These are phyloP conservation scores for Danionella cerebrum DNA, from an alignment of 2,113 vertebrate species.

Conservation along the genomic window DNA sequence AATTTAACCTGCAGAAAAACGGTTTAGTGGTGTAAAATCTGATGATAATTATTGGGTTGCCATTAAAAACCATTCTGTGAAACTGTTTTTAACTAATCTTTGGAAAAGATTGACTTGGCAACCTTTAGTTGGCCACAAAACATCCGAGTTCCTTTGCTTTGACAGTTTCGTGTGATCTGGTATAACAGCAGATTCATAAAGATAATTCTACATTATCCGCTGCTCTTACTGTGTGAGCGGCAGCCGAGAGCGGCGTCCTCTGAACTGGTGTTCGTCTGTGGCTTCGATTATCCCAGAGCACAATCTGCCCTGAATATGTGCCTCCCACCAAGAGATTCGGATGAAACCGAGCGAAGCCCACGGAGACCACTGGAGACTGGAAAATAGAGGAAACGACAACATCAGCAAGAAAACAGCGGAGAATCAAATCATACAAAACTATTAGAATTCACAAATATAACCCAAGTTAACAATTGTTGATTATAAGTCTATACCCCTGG, in stretches of 20 bases:
- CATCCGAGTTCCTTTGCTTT: too few species aligned
- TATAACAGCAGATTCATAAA: too few species aligned
- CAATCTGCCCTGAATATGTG: slow-evolving; percentile 94
- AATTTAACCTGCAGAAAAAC: not conserved
- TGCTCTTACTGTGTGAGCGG: slow-evolving; percentile 86
- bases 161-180: too few species aligned
- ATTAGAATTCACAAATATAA: not conserved
- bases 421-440: not conserved
- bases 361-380: slow-evolving; percentile 93
- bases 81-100: not conserved
- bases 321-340: slow-evolving; percentile 92
- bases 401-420: slow-evolving; percentile 8
- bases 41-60: too few species aligned
- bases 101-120: too few species aligned
- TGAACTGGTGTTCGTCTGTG: slow-evolving; percentile 91
- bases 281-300: slow-evolving; percentile 96
- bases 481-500: too few species aligned
- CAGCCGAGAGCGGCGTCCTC: slow-evolving; percentile 90
- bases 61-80: not conserved
- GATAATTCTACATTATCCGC: too few species aligned
- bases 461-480: too few species aligned
- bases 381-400: slow-evolving; percentile 31
- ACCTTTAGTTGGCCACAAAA: too few species aligned
- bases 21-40: too few species aligned
- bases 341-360: slow-evolving; percentile 94